Conservation (phyloP, 2,113 vertebrate species). For the Tenrec ecaudatus region DNA sequence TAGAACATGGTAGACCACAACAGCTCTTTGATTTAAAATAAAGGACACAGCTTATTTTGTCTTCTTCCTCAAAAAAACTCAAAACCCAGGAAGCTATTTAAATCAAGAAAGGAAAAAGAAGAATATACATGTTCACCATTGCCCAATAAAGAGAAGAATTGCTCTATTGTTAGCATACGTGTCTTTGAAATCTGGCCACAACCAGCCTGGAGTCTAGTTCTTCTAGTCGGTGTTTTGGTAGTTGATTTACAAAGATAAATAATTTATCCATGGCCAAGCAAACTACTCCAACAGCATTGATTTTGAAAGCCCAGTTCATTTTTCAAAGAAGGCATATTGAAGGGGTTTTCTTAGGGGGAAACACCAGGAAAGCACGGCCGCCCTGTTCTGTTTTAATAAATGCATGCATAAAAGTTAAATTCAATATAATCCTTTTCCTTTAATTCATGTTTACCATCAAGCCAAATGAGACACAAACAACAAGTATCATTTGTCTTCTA, state of each 20-base stretch:
- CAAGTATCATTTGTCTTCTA: slow-evolving; percentile 3
- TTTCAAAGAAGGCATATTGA: slow-evolving; percentile 38
- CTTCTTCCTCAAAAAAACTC: slow-evolving; percentile 84
- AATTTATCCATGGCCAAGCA: slow-evolving; percentile 65
- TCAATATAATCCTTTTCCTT: slow-evolving; percentile 18
- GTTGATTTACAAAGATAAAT: slow-evolving; percentile 59
- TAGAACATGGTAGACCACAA: slow-evolving; percentile 83
- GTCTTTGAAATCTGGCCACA: slow-evolving; percentile 77
- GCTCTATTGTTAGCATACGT: slow-evolving; percentile 84
- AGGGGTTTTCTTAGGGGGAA: slow-evolving; percentile 8
- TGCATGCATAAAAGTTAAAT: slow-evolving; percentile 31
- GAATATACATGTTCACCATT: slow-evolving; percentile 81
- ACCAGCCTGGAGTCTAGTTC: slow-evolving; percentile 73
- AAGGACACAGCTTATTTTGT: slow-evolving; percentile 82
- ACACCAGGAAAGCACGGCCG: not conserved
- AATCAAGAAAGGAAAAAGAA: slow-evolving; percentile 83
- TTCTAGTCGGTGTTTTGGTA: slow-evolving; percentile 53
- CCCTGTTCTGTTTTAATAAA: not conserved
- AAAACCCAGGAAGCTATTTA: slow-evolving; percentile 84
- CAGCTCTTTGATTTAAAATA: slow-evolving; percentile 84
- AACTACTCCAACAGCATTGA: slow-evolving; percentile 46
- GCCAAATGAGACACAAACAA: slow-evolving; percentile 7
- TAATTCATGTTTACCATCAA: slow-evolving; percentile 41
- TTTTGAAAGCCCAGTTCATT: slow-evolving; percentile 51
- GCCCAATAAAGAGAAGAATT: slow-evolving; percentile 78